Percentiles rank a stretch among this genome's conserved stretches.
These are phyloP conservation scores for Nebria ingens DNA, from an alignment of 1,140 invertebrate species.

Conservation along the genomic window DNA sequence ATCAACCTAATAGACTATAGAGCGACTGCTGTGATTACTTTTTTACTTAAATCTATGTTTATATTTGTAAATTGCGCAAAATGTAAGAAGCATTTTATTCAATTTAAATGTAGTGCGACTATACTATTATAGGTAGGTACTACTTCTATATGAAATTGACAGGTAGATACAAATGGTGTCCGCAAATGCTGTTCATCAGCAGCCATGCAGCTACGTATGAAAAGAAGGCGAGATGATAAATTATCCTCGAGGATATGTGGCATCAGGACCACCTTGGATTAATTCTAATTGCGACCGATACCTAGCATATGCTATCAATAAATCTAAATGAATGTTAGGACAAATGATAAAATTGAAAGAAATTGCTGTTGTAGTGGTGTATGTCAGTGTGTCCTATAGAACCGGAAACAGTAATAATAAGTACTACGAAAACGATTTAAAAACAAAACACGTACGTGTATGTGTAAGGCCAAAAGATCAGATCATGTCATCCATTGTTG, in stretches of 20 bases:
- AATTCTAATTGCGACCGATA: background rate
- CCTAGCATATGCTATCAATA: too few species aligned
- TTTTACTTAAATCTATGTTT: too few species aligned
- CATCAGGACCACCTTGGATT: background rate
- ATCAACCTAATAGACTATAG: too few species aligned
- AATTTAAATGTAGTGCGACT: too few species aligned
- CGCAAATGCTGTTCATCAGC: background rate
- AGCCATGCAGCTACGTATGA: background rate
- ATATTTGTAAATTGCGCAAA: too few species aligned
- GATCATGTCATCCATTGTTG: slow-evolving; percentile 3
- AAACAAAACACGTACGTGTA: background rate
- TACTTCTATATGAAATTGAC: background rate
- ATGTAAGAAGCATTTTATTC: too few species aligned
- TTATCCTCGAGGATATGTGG: background rate
- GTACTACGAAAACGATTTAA: background rate
- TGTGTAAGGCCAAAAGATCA: background rate
- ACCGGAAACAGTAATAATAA: too few species aligned
- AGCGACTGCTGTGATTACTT: too few species aligned
- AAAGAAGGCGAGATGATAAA: slow-evolving; percentile 3
- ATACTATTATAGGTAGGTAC: too few species aligned
- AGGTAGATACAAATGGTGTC: slow-evolving; percentile 1
- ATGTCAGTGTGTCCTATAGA: too few species aligned
- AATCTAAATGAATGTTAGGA: too few species aligned
- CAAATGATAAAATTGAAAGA: background rate
- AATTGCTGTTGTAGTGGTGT: too few species aligned